Evolutionary conservation across 1,140 invertebrate species (phyloP).

Genomic region (Bactericera cockerelli): DNA sequence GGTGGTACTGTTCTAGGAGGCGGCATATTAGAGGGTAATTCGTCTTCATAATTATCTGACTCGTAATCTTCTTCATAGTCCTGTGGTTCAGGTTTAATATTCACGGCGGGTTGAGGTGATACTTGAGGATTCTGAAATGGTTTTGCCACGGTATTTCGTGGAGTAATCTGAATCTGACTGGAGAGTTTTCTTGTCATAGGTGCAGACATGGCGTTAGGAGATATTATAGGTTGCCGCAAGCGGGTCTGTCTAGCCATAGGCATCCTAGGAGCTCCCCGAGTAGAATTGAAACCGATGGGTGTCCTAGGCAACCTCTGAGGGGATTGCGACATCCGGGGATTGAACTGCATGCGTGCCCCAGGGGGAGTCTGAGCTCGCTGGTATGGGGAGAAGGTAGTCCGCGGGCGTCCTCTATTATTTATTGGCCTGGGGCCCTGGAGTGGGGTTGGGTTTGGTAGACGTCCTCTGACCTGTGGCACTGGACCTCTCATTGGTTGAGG

Average conservation of each 20-base stretch:
- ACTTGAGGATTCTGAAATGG: background rate
- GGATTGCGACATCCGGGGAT: too few relatives aligned
- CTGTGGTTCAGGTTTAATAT: background rate
- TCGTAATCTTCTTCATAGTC: slow-evolving; percentile 3
- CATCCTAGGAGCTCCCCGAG: background rate
- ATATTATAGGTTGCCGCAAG: background rate
- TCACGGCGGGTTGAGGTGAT: background rate
- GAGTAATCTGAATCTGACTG: background rate
- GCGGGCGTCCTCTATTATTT: background rate
- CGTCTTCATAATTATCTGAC: background rate
- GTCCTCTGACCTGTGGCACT: background rate
- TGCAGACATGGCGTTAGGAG: background rate
- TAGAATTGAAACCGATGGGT: too few relatives aligned
- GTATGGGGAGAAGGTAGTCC: background rate
- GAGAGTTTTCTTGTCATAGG: background rate
- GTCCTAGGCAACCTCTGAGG: background rate
- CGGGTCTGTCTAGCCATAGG: background rate
- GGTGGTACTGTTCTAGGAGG: too few relatives aligned
- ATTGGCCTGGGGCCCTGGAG: background rate
- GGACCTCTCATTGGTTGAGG: background rate
- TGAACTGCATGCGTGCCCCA: background rate
- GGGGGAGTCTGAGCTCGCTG: background rate
- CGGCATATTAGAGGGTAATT: too few relatives aligned
- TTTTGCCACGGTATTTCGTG: background rate
- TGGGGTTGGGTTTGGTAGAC: background rate